A percentile compares a stretch with the other conserved stretches of the same genome.
These are phyloP conservation scores for Grus americana DNA, from an alignment of 2,113 vertebrate species.

Conservation along the genomic window DNA sequence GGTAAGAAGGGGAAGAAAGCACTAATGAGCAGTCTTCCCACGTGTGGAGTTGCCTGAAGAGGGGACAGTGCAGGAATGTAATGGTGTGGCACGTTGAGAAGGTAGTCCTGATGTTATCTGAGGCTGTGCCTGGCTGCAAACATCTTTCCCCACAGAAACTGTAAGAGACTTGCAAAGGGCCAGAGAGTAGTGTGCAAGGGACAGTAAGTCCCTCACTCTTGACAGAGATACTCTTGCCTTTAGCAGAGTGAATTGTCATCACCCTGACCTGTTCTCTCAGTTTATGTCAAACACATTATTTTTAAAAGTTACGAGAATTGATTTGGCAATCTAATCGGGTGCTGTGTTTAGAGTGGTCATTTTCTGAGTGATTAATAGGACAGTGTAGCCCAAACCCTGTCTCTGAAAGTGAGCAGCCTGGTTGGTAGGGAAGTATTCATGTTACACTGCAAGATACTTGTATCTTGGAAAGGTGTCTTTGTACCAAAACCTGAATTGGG, in stretches of 20 bases:
- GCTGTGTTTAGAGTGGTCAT: neutral
- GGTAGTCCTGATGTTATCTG: neutral
- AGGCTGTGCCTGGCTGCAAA: neutral
- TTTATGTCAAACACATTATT: neutral
- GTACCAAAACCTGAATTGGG: neutral
- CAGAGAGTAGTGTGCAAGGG: neutral
- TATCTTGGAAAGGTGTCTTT: neutral
- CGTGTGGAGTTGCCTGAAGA: neutral
- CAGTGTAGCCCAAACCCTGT: neutral
- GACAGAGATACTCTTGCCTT: neutral
- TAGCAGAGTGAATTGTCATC: neutral
- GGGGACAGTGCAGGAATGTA: neutral
- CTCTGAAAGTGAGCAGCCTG: neutral
- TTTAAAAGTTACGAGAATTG: neutral
- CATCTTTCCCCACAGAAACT: neutral
- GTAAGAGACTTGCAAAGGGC: neutral
- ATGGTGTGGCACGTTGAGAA: neutral
- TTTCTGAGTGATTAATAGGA: neutral
- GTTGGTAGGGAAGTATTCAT: neutral
- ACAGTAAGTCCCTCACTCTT: neutral
- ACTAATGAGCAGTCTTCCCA: neutral
- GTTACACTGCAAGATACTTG: neutral
- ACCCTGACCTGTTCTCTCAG: neutral
- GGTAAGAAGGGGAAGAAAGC: slow-evolving; percentile 65
- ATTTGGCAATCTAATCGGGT: neutral